Evolutionary conservation across 1,140 invertebrate genomes (phyloP).

Genomic region (Radopholus similis): DNA sequence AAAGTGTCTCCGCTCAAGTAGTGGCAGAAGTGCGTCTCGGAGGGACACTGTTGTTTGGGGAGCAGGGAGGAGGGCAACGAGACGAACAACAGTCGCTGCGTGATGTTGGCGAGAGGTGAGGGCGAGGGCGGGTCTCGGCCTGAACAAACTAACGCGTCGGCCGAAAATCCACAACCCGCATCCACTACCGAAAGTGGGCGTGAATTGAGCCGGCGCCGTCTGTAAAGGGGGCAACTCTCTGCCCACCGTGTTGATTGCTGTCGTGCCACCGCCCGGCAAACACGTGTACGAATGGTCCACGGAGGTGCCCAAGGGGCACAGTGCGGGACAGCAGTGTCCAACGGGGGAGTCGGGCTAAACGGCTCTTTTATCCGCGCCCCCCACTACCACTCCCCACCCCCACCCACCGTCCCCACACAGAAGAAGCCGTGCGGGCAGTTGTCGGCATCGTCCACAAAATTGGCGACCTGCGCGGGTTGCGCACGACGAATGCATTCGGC

Average conservation of each 20-base stretch:
- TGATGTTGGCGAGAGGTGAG: neutral
- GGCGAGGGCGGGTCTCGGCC: conserved; percentile 30
- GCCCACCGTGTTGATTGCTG: neutral
- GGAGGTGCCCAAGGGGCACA: conserved; percentile 49
- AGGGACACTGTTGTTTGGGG: conserved; percentile 36
- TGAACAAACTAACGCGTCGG: conserved; percentile 4
- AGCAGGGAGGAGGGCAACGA: conserved; percentile 32
- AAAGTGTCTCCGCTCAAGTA: conserved; percentile 48
- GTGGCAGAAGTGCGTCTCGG: conserved; percentile 58
- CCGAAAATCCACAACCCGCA: neutral
- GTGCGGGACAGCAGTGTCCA: conserved; percentile 56
- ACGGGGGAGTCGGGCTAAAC: conserved; percentile 49
- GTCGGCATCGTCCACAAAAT: conserved; percentile 49
- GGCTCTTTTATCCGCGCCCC: neutral
- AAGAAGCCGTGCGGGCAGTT: conserved; percentile 48
- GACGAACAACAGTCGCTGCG: conserved; percentile 4
- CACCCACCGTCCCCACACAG: conserved; percentile 34
- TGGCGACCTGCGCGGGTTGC: conserved; percentile 31
- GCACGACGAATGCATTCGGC: conserved; percentile 46
- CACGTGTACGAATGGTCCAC: conserved; percentile 35
- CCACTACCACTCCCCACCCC: too few species aligned
- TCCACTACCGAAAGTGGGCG: conserved; percentile 13
- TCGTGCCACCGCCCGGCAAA: conserved; percentile 25
- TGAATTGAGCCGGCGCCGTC: conserved; percentile 1
- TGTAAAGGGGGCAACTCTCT: neutral